Evolutionary conservation across 2,113 vertebrate genomes (phyloP).

Genomic region (Tringa solitaria): DNA sequence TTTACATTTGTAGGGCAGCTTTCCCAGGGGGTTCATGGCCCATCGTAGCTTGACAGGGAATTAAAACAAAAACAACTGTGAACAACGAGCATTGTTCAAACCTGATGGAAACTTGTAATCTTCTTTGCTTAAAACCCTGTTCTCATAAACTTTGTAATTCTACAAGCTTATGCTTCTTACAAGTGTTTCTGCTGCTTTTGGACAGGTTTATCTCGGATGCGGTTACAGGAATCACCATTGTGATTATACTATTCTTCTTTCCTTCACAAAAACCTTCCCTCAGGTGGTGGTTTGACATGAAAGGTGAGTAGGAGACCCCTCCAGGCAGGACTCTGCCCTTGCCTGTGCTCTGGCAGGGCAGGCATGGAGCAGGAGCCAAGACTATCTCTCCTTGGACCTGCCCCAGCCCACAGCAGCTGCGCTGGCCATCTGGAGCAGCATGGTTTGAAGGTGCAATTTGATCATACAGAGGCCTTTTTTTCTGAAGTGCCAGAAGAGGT

Average conservation of each 20-base stretch:
- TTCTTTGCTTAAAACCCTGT: constrained; percentile 53
- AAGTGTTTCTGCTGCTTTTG: constrained; percentile 53
- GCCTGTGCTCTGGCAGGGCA: not conserved
- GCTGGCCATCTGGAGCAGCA: not conserved
- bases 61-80: not conserved
- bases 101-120: constrained; percentile 38
- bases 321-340: not conserved
- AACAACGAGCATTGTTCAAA: not conserved
- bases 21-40: not conserved
- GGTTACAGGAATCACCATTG: constrained; percentile 87
- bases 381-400: not conserved
- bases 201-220: constrained; percentile 91
- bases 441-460: not conserved
- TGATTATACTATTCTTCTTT: constrained; percentile 93
- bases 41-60: not conserved
- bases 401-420: not conserved
- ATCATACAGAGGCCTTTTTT: not conserved
- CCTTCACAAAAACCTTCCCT: constrained; percentile 91
- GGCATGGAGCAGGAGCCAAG: not conserved
- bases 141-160: not conserved
- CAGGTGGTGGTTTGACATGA: constrained; percentile 91
- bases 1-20: not conserved
- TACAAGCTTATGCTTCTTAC: constrained; percentile 11
- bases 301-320: constrained; percentile 76
- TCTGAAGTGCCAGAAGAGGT: not conserved